A percentile compares a stretch with the other conserved stretches of the same genome.
These are phyloP conservation scores for Ondatra zibethicus DNA, from an alignment of 2,113 vertebrate species.

Conservation along the genomic window DNA sequence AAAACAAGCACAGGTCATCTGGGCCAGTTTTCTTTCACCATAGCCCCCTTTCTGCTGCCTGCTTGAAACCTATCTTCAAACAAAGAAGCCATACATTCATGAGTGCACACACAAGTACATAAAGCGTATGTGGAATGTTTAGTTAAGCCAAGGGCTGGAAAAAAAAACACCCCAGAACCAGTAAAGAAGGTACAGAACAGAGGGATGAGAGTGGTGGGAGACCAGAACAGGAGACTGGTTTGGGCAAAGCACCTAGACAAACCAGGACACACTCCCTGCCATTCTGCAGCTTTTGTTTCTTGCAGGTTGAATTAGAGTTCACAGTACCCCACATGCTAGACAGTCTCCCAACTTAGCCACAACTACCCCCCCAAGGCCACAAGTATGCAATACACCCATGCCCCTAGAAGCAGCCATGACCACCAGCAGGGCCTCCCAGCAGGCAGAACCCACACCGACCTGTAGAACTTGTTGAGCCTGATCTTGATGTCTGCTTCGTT, in stretches of 20 bases:
- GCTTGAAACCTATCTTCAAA: neutral
- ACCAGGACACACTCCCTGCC: neutral
- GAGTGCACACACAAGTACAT: neutral
- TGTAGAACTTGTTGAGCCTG: slow-evolving; percentile 94
- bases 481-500: slow-evolving; percentile 93
- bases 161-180: neutral
- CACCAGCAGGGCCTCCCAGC: neutral
- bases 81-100: too few species aligned
- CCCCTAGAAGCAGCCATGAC: neutral
- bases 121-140: neutral
- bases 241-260: neutral
- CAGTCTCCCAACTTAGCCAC: neutral
- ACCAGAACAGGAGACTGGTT: too few species aligned
- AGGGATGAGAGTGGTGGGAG: neutral
- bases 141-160: neutral
- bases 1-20: neutral
- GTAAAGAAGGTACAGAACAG: neutral
- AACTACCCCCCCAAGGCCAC: too few species aligned
- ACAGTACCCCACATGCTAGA: neutral
- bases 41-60: too few species aligned
- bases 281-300: neutral
- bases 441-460: slow-evolving; percentile 79
- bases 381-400: neutral
- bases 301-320: neutral
- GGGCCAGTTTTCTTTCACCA: neutral